Percentiles rank a stretch among this genome's conserved stretches.
These are phyloP conservation scores for Mareca strepera DNA, from an alignment of 2,797 vertebrate species.

Conservation along the genomic window DNA sequence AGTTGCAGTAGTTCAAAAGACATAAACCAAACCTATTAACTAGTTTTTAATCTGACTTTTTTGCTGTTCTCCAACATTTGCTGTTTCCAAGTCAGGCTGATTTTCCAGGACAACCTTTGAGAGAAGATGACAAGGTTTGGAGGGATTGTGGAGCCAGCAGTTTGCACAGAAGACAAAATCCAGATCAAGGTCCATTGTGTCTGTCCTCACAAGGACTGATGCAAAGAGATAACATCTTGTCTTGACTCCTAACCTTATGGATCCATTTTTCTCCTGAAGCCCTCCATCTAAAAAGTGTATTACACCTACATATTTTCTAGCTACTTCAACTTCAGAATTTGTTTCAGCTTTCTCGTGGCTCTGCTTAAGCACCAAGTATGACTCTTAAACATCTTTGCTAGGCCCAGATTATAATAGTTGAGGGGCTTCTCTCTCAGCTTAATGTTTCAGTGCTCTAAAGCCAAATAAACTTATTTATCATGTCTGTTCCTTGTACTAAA, in stretches of 20 bases:
- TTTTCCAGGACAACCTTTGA: not conserved
- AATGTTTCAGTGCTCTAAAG: not conserved
- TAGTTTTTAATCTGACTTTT: not conserved
- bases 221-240: not conserved
- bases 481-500: not conserved
- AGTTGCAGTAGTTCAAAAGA: not conserved
- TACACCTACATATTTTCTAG: not conserved
- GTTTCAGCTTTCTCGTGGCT: fast-evolving
- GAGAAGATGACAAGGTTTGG: not conserved
- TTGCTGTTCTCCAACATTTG: not conserved
- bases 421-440: not conserved
- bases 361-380: not conserved
- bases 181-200: fast-evolving
- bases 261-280: not conserved
- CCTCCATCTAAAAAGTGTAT: not conserved
- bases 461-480: not conserved
- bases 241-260: not conserved
- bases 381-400: not conserved
- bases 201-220: not conserved
- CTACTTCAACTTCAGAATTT: not conserved
- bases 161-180: not conserved
- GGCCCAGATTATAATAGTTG: not conserved
- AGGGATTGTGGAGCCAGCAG: not conserved
- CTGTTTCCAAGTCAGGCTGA: not conserved
- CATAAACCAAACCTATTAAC: fast-evolving